Percentiles rank a stretch among this genome's conserved stretches.
Evolutionary conservation across 2,797 vertebrate species (phyloP).

Genomic region (Acanthurus lineatus): DNA sequence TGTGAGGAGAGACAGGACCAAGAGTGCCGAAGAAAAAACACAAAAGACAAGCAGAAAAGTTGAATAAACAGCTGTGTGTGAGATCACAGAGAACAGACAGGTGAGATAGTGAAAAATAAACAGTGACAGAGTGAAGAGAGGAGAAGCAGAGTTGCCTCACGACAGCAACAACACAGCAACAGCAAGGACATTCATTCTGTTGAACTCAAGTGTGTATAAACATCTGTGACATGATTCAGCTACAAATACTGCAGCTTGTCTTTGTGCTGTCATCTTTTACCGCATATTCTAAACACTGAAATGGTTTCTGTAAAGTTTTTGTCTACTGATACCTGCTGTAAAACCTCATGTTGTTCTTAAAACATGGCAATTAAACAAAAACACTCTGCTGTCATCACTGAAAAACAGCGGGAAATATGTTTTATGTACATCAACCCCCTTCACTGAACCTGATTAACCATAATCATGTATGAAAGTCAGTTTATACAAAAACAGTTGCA

Average conservation of each 20-base stretch:
- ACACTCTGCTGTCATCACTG: background rate
- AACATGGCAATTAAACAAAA: slow-evolving; percentile 11
- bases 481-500: background rate
- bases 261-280: slow-evolving; percentile 19
- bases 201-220: slow-evolving; percentile 53
- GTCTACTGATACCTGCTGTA: background rate
- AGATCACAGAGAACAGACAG: slow-evolving; percentile 41
- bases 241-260: slow-evolving; percentile 36
- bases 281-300: slow-evolving; percentile 20
- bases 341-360: background rate
- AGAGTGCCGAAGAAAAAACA: background rate
- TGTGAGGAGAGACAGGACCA: slow-evolving; percentile 49
- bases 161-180: slow-evolving; percentile 53
- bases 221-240: slow-evolving; percentile 59
- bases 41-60: slow-evolving; percentile 49
- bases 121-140: slow-evolving; percentile 47
- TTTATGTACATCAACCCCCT: background rate
- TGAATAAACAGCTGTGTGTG: slow-evolving; percentile 57
- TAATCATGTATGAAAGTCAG: background rate
- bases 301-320: slow-evolving; percentile 22
- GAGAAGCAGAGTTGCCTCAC: slow-evolving; percentile 42
- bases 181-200: slow-evolving; percentile 49
- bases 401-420: background rate
- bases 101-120: slow-evolving; percentile 63
- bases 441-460: background rate